phyloP scores from a whole-genome alignment of 2,113 vertebrate species.

The Romanogobio albipinnatus region DNA sequence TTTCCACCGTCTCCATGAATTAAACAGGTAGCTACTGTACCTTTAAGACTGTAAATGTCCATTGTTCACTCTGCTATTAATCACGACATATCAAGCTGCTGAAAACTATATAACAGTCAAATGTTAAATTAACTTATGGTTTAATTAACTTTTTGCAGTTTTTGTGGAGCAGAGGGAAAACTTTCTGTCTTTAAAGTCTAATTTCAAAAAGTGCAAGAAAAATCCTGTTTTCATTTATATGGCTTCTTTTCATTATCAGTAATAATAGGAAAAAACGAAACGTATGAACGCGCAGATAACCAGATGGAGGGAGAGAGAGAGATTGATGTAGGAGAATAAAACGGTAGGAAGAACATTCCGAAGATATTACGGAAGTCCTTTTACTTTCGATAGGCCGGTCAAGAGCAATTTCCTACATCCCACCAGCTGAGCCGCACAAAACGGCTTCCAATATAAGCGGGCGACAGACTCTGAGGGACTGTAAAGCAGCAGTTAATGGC shows the following conservation, averaged over 20 bases:
- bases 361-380: slow-evolving; percentile 21
- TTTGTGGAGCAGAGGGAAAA: not conserved
- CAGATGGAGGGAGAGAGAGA: not conserved
- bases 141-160: too few relatives aligned
- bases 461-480: slow-evolving; percentile 27
- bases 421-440: slow-evolving; percentile 25
- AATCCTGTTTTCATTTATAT: not conserved
- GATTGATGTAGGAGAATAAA: not conserved
- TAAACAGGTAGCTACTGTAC: not conserved
- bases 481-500: slow-evolving; percentile 38
- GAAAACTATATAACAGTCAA: not conserved
- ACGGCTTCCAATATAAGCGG: slow-evolving; percentile 12
- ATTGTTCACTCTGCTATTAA: not conserved
- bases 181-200: not conserved
- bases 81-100: not conserved
- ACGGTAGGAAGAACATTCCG: not conserved
- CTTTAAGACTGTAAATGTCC: not conserved
- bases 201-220: slow-evolving; percentile 1
- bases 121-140: too few relatives aligned
- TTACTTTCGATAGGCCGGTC: slow-evolving; percentile 17
- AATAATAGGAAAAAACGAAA: not conserved
- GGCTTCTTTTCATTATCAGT: not conserved
- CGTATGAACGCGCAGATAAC: not conserved
- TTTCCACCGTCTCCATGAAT: not conserved
- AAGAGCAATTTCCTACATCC: slow-evolving; percentile 33